phyloP scores from a whole-genome alignment of 37 sponge, comb jelly and placozoan species.

The Ephydatia muelleri region DNA sequence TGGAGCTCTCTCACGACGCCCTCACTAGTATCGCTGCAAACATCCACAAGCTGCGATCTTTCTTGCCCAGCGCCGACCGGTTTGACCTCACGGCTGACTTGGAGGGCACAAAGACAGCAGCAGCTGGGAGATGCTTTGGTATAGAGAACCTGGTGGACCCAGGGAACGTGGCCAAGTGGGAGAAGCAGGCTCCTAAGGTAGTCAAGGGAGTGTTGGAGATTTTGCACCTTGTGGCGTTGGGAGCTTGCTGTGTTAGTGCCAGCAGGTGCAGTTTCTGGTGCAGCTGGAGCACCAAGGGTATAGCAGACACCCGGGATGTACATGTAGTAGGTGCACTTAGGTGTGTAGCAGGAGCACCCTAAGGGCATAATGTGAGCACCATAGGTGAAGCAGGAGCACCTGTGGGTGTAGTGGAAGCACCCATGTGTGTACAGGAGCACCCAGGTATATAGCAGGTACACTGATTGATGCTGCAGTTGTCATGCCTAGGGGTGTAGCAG shows the following conservation, averaged over 20 bases:
- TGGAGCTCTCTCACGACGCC: not conserved
- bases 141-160: not conserved
- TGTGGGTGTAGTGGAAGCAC: not conserved
- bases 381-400: too few relatives aligned
- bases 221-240: too few relatives aligned
- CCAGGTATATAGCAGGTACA: not conserved
- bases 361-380: too few relatives aligned
- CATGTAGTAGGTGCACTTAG: not conserved
- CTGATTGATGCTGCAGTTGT: not conserved
- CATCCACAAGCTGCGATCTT: conserved; percentile 45
- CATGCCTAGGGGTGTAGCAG: too few relatives aligned
- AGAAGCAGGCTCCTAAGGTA: conserved; percentile 45
- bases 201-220: not conserved
- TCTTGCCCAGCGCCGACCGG: conserved; percentile 32
- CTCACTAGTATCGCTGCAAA: conserved; percentile 32
- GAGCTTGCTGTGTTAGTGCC: not conserved
- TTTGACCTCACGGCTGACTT: not conserved
- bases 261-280: not conserved
- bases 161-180: conserved; percentile 3
- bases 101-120: not conserved
- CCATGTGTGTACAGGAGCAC: not conserved
- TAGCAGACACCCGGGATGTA: too few relatives aligned
- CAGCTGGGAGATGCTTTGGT: not conserved
- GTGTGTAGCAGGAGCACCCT: not conserved
- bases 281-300: not conserved